A percentile compares a stretch with the other conserved stretches of the same genome.
phyloP scores from a whole-genome alignment of 2,888 invertebrate species.

The Xanthorhoe spadicearia region DNA sequence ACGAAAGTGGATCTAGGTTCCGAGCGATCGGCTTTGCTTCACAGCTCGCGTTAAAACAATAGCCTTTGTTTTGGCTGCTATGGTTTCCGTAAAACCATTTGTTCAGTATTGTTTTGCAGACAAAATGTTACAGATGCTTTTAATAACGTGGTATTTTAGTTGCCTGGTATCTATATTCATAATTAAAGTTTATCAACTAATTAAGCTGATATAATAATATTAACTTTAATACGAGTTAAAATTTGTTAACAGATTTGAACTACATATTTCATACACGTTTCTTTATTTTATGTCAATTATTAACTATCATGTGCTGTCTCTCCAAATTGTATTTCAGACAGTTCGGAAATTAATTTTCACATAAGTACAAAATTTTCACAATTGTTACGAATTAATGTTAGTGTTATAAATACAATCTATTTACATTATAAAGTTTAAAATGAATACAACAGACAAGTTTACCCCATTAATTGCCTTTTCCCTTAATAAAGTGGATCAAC shows the following conservation, averaged over 20 bases:
- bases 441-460: neutral
- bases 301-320: neutral
- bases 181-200: neutral
- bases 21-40: constrained; percentile 64
- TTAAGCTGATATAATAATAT: neutral
- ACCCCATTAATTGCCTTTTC: constrained; percentile 48
- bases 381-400: neutral
- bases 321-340: neutral
- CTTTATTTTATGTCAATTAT: neutral
- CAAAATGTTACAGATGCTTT: constrained; percentile 36
- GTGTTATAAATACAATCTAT: neutral
- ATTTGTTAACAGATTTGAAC: neutral
- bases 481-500: constrained; percentile 68
- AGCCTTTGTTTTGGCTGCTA: constrained; percentile 77
- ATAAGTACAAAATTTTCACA: neutral
- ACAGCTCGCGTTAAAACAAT: constrained; percentile 73
- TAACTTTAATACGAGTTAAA: neutral
- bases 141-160: constrained; percentile 14
- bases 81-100: constrained; percentile 65
- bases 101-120: constrained; percentile 54
- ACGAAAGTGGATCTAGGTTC: constrained; percentile 71
- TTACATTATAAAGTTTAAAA: neutral
- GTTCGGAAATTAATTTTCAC: neutral
- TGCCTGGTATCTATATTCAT: neutral
- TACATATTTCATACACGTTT: neutral